Evolutionary conservation across 2,113 vertebrate species (phyloP).

Genomic region (Sinocyclocheilus rhinocerous): DNA sequence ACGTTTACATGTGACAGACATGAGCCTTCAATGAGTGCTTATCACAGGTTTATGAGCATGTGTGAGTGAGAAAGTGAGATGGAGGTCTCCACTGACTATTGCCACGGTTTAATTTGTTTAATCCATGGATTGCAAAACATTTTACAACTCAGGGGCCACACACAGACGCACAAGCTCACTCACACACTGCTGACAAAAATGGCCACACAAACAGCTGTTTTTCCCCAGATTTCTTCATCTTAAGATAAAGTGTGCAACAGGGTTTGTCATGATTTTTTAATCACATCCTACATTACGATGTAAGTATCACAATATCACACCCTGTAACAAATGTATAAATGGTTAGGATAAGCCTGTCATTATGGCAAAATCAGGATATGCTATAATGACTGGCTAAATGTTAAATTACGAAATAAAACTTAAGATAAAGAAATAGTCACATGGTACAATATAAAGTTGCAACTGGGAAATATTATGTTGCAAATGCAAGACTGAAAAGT

Average conservation of each 20-base stretch:
- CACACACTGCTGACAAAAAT: conserved; percentile 1
- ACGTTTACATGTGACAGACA: background rate
- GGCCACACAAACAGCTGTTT: background rate
- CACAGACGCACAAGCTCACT: background rate
- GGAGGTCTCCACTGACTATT: conserved; percentile 10
- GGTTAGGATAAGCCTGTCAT: background rate
- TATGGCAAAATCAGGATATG: background rate
- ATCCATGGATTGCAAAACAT: conserved; percentile 36
- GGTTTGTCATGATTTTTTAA: background rate
- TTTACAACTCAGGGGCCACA: conserved; percentile 35
- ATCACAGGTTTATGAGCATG: background rate
- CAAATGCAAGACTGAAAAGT: background rate
- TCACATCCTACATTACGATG: background rate
- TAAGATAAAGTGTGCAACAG: background rate
- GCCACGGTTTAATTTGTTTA: conserved; percentile 9
- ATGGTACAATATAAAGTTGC: background rate
- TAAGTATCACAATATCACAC: background rate
- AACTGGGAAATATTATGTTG: background rate
- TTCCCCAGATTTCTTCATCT: background rate
- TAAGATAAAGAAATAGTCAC: background rate
- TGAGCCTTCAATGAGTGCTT: background rate
- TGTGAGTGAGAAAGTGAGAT: background rate
- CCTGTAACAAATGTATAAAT: background rate
- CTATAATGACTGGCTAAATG: background rate
- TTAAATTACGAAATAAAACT: background rate